Percentiles rank a stretch among this genome's conserved stretches.
Evolutionary conservation across 1,140 invertebrate species (phyloP).

Genomic region (Hestina assimilis): DNA sequence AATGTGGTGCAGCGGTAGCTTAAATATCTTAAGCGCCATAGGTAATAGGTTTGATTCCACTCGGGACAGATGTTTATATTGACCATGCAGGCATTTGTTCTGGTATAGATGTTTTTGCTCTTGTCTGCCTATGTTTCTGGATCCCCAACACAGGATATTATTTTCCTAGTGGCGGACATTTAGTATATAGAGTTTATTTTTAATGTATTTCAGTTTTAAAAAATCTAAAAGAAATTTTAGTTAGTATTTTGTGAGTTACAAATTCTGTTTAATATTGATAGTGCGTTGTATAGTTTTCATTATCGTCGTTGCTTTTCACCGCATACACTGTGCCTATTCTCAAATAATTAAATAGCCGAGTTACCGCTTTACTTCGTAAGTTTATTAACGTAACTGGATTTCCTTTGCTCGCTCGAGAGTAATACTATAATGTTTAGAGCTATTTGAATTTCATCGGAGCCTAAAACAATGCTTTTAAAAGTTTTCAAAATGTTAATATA

Average conservation of each 20-base stretch:
- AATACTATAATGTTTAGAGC: conserved; percentile 18
- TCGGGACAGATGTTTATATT: no score
- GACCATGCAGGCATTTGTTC: no score
- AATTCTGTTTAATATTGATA: neutral
- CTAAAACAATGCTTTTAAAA: neutral
- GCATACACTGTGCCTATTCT: conserved; percentile 22
- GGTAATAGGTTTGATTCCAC: no score
- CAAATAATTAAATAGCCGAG: conserved; percentile 21
- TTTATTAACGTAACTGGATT: conserved; percentile 21
- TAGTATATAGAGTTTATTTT: no score
- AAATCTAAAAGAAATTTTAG: neutral
- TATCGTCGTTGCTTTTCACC: conserved; percentile 22
- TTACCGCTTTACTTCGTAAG: conserved; percentile 28
- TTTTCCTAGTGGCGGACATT: no score
- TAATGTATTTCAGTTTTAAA: no score
- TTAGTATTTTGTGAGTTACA: neutral
- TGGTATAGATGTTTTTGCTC: no score
- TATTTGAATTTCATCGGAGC: conserved; percentile 2
- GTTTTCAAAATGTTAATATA: no score
- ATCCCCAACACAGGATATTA: no score
- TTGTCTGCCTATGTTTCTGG: no score
- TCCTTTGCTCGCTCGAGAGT: neutral
- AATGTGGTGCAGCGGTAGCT: no score
- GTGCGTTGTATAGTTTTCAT: conserved; percentile 23
- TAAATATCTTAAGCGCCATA: no score